Conservation (phyloP, 2,888 invertebrate genomes). For the Imbricaverruca yamaguchii region DNA sequence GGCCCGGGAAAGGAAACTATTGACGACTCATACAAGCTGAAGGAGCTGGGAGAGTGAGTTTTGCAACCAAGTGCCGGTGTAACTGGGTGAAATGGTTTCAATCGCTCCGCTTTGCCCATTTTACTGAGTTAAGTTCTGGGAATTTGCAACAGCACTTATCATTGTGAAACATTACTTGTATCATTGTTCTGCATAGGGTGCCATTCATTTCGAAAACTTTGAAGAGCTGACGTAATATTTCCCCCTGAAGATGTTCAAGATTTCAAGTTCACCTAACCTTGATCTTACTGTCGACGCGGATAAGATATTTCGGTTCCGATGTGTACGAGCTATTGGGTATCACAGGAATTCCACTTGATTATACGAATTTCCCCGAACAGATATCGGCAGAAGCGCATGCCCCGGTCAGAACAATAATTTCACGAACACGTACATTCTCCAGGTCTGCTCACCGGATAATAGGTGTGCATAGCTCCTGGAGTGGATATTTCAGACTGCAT, state of each 20-base stretch:
- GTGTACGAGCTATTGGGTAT: too few species aligned
- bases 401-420: background rate
- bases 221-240: background rate
- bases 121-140: too few species aligned
- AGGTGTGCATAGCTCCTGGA: background rate
- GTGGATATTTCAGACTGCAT: background rate
- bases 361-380: too few species aligned
- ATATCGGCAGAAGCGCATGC: too few species aligned
- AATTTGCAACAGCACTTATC: conserved; percentile 41
- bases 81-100: conserved; percentile 29
- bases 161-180: background rate
- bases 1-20: conserved; percentile 46
- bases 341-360: too few species aligned
- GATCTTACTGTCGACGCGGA: too few species aligned
- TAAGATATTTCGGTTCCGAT: background rate
- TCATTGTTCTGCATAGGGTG: background rate
- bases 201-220: background rate
- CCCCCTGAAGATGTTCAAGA: background rate
- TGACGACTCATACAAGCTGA: conserved; percentile 53
- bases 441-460: background rate
- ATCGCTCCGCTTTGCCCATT: conserved; percentile 43
- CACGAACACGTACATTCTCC: background rate
- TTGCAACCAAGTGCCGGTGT: conserved; percentile 46
- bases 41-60: conserved; percentile 41
- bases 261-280: too few species aligned